These are phyloP conservation scores for Stegodyphus mimosarum DNA, from an alignment of 1,140 invertebrate genomes.

Conservation along the genomic window DNA sequence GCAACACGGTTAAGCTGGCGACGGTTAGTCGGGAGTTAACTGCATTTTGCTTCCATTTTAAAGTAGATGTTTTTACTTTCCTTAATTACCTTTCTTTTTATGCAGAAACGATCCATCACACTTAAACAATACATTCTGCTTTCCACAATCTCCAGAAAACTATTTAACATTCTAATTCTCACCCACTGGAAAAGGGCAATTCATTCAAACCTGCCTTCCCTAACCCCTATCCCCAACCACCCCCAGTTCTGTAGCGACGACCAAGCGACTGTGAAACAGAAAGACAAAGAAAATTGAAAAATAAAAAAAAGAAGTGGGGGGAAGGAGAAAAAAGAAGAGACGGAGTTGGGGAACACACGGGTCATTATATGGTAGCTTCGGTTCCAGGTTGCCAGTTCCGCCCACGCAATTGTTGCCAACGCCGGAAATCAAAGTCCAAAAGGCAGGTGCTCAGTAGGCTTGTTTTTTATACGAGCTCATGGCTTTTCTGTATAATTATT, in stretches of 20 bases:
- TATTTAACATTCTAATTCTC: neutral
- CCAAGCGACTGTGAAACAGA: slow-evolving; percentile 56
- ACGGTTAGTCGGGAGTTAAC: no score
- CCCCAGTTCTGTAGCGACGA: neutral
- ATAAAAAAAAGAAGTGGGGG: slow-evolving; percentile 13
- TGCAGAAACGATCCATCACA: no score
- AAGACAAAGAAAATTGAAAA: slow-evolving; percentile 41
- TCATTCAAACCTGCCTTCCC: no score
- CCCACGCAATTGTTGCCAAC: slow-evolving; percentile 35
- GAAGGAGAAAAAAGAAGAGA: neutral
- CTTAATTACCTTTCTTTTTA: no score
- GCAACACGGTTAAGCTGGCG: no score
- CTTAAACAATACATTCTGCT: no score
- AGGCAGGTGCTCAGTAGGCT: slow-evolving; percentile 57
- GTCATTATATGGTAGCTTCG: slow-evolving; percentile 34
- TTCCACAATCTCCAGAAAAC: no score
- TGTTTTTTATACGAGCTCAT: slow-evolving; percentile 33
- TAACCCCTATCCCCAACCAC: no score
- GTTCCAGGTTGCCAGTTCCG: slow-evolving; percentile 59
- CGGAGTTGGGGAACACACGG: slow-evolving; percentile 11
- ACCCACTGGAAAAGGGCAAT: neutral
- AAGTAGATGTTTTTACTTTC: no score
- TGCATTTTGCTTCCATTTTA: no score
- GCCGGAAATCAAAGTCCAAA: slow-evolving; percentile 54
- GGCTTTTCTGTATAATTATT: slow-evolving; percentile 53